Conservation (phyloP, 2,797 vertebrate species). For the Denticeps clupeoides region DNA sequence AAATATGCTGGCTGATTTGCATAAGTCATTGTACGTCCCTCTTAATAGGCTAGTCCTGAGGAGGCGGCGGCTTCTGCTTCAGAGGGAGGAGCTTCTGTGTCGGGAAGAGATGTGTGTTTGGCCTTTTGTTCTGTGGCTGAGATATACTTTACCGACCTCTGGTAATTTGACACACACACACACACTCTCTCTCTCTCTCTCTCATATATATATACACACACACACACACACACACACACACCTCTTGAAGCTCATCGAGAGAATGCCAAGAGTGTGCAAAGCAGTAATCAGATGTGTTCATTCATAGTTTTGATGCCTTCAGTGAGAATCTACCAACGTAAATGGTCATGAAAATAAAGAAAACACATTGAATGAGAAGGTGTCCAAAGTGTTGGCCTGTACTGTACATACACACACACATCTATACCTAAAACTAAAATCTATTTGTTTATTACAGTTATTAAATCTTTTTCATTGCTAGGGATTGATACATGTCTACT, state of each 20-base stretch:
- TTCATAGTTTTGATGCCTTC: not conserved
- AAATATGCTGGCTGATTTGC: not conserved
- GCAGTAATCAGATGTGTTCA: too few relatives aligned
- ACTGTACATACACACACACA: not conserved
- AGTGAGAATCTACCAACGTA: too few relatives aligned
- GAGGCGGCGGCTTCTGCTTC: constrained; percentile 36
- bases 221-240: not conserved
- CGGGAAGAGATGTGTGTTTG: constrained; percentile 56
- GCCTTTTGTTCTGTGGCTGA: constrained; percentile 72
- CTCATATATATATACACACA: not conserved
- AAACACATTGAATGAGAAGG: too few relatives aligned
- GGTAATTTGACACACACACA: constrained; percentile 45
- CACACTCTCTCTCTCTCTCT: too few relatives aligned
- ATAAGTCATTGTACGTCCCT: not conserved
- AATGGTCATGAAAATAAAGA: too few relatives aligned
- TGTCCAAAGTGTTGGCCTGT: too few relatives aligned
- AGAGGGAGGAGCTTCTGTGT: not conserved
- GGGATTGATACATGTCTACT: too few relatives aligned
- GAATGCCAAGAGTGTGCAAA: too few relatives aligned
- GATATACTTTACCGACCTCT: constrained; percentile 74
- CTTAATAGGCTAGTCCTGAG: constrained; percentile 28
- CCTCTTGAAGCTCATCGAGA: too few relatives aligned
- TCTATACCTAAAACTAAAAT: constrained; percentile 4
- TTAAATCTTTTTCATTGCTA: too few relatives aligned
- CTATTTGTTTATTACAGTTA: constrained; percentile 1